Evolutionary conservation across 2,888 invertebrate genomes (phyloP).

Genomic region (Andrena haemorrhoa): DNA sequence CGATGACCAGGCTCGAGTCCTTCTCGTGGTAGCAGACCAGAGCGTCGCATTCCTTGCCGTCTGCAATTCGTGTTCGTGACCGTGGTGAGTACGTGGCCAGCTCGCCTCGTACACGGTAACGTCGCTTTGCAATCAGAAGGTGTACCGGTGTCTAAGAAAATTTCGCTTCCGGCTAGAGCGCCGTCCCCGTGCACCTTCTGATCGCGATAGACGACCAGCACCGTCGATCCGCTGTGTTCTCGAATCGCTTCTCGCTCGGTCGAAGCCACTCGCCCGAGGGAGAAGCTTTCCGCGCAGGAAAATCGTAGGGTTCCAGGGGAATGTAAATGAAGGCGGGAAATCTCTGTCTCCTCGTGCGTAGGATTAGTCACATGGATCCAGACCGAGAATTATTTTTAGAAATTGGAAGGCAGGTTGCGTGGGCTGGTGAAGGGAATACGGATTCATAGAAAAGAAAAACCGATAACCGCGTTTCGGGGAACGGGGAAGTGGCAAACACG

Average conservation of each 20-base stretch:
- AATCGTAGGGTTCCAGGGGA: no score
- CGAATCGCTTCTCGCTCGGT: no score
- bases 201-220: no score
- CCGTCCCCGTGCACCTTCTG: no score
- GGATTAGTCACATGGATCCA: no score
- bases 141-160: conserved; percentile 22
- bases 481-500: not conserved
- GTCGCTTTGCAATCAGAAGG: conserved; percentile 29
- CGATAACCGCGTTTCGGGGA: conserved; percentile 1
- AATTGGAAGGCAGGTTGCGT: not conserved
- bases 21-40: conserved; percentile 88
- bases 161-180: conserved; percentile 8
- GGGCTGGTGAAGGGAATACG: not conserved
- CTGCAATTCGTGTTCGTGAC: conserved; percentile 77
- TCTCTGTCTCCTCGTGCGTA: no score
- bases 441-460: not conserved
- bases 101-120: conserved; percentile 5
- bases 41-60: conserved; percentile 88
- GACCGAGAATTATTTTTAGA: no score
- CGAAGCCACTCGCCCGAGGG: no score
- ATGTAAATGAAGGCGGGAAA: no score
- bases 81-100: conserved; percentile 31
- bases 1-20: conserved; percentile 88
- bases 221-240: no score
- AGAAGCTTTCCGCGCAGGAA: no score